Evolutionary conservation across 2,888 invertebrate species (phyloP), one percentile per base, ranked within the genome.

Genomic region (Metallyticus violacea): DNA sequence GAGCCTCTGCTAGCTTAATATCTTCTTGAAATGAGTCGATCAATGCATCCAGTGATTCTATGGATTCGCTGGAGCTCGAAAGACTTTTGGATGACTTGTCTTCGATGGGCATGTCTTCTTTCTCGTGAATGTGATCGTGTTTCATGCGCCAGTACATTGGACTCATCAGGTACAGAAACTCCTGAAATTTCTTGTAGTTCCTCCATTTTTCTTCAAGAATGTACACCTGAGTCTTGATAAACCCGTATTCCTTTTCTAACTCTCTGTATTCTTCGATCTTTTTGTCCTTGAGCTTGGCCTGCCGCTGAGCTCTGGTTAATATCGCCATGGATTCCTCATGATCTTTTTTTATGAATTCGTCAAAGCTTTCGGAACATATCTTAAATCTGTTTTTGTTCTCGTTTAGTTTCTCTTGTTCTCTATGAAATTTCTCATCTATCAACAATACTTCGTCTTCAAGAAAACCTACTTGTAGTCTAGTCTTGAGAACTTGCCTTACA

Each of bases 161-260:
- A 77, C 95, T 94, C n/a, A 95, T 91, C 89, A 94, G 93, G 90
- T 94, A 94, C n/a, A 96, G 91, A 91, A 95, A 95, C 89, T 94
- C 93, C 85, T 95, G 95, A 90, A 95, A 95, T 91, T 94, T 94
- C 90, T 94, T 95, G 87, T 93, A 94, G 81, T 93, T 91, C 83
- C 93, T 91, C 93, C 95, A 95, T 88, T 93, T 93, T 89, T 95
- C 95, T 89, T 95, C 95, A 86, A 95, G 92, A 28, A 93, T 93
- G 87, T 95, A 93, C 27, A 95, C 91, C 85, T 90, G 91, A n/a
- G 93, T 92, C 79, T 90, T 91, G 29, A 91, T 91, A 26, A 90
- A 90, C 88, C 92, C 93, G 85, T 91, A 90, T 89, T 91, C 89
- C 85, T 89, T 89, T 0, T 93, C 93, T 27, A 93, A 90, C 88